Evolutionary conservation across 2,797 vertebrate genomes (phyloP).

Genomic region (Tokudaia tokunoshimensis): DNA sequence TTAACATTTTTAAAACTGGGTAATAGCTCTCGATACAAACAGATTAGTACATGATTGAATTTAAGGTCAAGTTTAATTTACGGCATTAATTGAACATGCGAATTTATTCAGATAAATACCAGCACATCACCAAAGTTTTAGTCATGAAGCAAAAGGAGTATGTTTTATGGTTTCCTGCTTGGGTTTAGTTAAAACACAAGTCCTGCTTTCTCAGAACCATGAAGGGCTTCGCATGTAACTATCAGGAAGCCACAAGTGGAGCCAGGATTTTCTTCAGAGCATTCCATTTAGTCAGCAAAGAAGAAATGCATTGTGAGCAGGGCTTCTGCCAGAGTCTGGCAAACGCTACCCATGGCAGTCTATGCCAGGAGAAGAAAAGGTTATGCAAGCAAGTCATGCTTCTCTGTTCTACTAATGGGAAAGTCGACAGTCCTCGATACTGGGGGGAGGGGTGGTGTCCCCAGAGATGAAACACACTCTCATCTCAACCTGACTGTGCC

Average conservation of each 20-base stretch:
- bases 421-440: constrained; percentile 29
- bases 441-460: neutral
- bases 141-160: neutral
- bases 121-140: neutral
- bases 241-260: neutral
- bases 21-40: neutral
- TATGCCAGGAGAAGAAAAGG: constrained; percentile 70
- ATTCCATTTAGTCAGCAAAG: neutral
- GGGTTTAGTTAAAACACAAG: neutral
- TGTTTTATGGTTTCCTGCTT: neutral
- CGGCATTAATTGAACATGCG: neutral
- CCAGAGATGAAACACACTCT: neutral
- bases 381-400: constrained; percentile 79
- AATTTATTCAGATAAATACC: neutral
- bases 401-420: constrained; percentile 70
- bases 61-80: neutral
- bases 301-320: constrained; percentile 70
- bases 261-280: neutral
- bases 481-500: neutral
- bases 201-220: neutral
- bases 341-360: constrained; percentile 64
- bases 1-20: neutral
- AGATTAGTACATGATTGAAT: neutral
- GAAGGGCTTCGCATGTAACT: neutral
- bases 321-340: constrained; percentile 66